Evolutionary conservation across 2,113 vertebrate species (phyloP).

Genomic region (Anser cygnoides): DNA sequence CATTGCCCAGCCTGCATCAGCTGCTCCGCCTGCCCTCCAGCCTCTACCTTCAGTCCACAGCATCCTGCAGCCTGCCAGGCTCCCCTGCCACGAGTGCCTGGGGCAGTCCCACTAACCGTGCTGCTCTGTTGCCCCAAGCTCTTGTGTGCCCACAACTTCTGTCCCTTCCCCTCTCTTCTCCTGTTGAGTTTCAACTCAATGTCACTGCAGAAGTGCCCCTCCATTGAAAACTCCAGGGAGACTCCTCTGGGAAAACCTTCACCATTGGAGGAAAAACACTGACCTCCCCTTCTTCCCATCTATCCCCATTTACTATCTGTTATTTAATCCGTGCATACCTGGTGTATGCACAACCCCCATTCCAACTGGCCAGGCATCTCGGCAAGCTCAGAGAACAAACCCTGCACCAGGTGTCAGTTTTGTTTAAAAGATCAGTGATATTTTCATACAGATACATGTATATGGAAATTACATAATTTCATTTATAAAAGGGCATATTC

Average conservation of each 20-base stretch:
- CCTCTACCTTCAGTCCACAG: fast-evolving
- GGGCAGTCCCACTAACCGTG: fast-evolving
- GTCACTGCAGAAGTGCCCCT: neutral
- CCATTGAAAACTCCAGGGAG: fast-evolving
- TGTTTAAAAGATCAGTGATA: slow-evolving; percentile 24
- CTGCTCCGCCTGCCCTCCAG: neutral
- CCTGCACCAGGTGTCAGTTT: neutral
- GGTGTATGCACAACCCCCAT: neutral
- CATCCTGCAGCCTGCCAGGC: neutral
- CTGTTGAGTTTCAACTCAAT: neutral
- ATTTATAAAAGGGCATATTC: neutral
- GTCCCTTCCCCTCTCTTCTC: neutral
- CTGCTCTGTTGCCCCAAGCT: fast-evolving
- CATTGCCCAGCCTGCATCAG: neutral
- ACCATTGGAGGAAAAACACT: neutral
- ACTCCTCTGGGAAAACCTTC: neutral
- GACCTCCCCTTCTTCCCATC: neutral
- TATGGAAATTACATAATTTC: neutral
- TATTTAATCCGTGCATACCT: neutral
- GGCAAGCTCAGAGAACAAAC: neutral
- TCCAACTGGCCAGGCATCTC: neutral
- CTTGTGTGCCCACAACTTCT: neutral
- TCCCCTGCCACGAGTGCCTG: neutral
- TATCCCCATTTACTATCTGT: neutral
- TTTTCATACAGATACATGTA: neutral